A percentile compares a stretch with the other conserved stretches of the same genome.
These are phyloP conservation scores for Ophion ellenae DNA, from an alignment of 2,888 invertebrate genomes.

Conservation along the genomic window DNA sequence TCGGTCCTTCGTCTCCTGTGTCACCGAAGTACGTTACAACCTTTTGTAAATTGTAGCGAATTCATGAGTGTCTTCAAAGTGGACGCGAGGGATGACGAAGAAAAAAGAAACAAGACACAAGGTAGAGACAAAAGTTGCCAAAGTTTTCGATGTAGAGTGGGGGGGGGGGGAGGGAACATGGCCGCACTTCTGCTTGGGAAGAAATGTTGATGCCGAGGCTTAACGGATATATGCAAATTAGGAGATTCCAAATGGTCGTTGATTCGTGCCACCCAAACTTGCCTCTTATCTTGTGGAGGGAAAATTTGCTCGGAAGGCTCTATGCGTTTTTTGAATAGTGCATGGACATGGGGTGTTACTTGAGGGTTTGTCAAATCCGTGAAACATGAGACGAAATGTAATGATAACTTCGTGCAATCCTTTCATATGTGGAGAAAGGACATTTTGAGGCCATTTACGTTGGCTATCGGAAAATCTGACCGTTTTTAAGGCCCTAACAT, in stretches of 20 bases:
- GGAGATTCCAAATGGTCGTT: constrained; percentile 43
- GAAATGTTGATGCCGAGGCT: constrained; percentile 26
- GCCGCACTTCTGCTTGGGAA: constrained; percentile 18
- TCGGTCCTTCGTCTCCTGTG: constrained; percentile 38
- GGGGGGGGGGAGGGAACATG: constrained; percentile 19
- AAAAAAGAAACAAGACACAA: constrained; percentile 31
- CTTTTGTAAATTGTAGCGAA: constrained; percentile 77
- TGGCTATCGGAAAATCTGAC: too few species aligned
- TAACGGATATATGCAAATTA: constrained; percentile 69
- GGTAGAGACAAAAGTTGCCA: constrained; percentile 30
- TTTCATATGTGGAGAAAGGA: too few species aligned
- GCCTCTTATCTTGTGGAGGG: constrained; percentile 37
- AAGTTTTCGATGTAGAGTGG: constrained; percentile 25
- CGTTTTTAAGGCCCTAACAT: too few species aligned
- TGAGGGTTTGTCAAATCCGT: too few species aligned
- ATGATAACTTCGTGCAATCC: too few species aligned
- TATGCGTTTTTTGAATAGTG: too few species aligned
- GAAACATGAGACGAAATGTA: too few species aligned
- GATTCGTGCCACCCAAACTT: neutral
- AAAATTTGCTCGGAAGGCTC: neutral
- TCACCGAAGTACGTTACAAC: constrained; percentile 69
- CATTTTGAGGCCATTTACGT: too few species aligned
- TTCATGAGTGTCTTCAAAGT: constrained; percentile 62
- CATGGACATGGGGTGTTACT: too few species aligned
- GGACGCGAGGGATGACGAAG: constrained; percentile 48